A percentile compares a stretch with the other conserved stretches of the same genome.
These are phyloP conservation scores for Porites evermanni DNA, from an alignment of 92 coral and sea anemone genomes.

Conservation along the genomic window DNA sequence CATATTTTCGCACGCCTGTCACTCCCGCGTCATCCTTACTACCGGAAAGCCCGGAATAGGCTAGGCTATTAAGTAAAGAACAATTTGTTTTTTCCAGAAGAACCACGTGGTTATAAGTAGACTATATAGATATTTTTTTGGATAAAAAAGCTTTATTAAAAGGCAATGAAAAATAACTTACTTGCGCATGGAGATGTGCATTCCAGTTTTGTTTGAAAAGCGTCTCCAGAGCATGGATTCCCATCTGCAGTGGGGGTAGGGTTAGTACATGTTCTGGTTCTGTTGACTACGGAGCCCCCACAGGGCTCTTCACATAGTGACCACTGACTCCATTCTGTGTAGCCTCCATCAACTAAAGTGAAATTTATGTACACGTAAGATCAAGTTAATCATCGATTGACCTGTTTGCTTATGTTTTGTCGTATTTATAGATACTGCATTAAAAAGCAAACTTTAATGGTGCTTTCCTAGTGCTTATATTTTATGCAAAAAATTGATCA, in stretches of 20 bases:
- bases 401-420: no score
- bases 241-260: conserved; percentile 91
- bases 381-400: background rate
- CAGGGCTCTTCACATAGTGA: conserved; percentile 92
- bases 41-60: no score
- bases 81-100: background rate
- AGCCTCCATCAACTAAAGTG: conserved; percentile 85
- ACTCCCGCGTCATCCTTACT: no score
- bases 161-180: conserved; percentile 32
- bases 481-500: no score
- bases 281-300: conserved; percentile 93
- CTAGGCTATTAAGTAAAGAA: no score
- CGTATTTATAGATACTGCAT: no score
- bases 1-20: no score
- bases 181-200: conserved; percentile 92
- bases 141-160: background rate
- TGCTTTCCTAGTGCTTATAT: background rate
- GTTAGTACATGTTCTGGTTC: conserved; percentile 83
- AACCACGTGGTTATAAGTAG: background rate
- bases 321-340: conserved; percentile 98
- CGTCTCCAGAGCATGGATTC: conserved; percentile 76
- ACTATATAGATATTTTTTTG: background rate
- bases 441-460: background rate
- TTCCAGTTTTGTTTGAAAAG: conserved; percentile 75
- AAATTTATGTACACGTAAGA: background rate